Evolutionary conservation across 2,113 vertebrate species (phyloP).

Genomic region (Caracal caracal): DNA sequence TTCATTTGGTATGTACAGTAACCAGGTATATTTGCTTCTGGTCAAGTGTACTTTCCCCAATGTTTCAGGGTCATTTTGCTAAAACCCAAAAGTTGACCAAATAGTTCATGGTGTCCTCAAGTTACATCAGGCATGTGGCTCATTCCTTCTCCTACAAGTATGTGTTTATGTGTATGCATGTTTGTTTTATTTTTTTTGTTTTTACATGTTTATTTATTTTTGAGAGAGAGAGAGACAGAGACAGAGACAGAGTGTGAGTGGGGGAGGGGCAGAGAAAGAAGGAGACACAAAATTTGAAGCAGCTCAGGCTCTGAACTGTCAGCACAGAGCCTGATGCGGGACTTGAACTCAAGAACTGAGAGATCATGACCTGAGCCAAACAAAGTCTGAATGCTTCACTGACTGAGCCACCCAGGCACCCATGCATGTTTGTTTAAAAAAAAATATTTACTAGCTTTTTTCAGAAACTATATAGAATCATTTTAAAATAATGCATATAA

Average conservation of each 20-base stretch:
- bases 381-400: too few species aligned
- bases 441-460: neutral
- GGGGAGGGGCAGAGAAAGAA: too few species aligned
- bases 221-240: too few species aligned
- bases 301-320: too few species aligned
- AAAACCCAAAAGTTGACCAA: neutral
- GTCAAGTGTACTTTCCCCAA: neutral
- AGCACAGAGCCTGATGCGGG: too few species aligned
- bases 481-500: neutral
- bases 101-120: neutral
- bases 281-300: too few species aligned
- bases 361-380: too few species aligned
- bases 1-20: neutral
- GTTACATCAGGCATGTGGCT: fast-evolving
- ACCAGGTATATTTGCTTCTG: neutral
- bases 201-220: too few species aligned
- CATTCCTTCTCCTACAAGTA: neutral
- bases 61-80: neutral
- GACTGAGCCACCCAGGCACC: too few species aligned
- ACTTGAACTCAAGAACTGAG: too few species aligned
- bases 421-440: neutral
- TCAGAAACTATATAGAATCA: neutral
- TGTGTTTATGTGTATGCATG: neutral
- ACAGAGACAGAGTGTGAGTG: too few species aligned
- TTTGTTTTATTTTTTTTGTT: neutral